A percentile compares a stretch with the other conserved stretches of the same genome.
Conservation (phyloP, 2,888 invertebrate genomes). For the Pristionchus arcanus region DNA sequence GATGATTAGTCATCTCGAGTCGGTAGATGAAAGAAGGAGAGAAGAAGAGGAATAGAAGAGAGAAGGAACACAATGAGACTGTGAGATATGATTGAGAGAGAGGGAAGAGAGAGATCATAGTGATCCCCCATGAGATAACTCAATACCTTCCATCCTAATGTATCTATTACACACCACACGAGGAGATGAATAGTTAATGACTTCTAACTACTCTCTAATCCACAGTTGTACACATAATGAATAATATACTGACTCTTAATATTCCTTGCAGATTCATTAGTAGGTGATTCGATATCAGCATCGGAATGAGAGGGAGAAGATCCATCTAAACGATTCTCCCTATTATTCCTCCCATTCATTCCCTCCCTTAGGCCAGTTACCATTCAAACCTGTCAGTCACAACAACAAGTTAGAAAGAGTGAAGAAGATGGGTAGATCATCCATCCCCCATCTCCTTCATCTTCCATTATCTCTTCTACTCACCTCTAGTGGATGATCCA, state of each 20-base stretch:
- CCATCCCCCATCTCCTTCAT: neutral
- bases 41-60: neutral
- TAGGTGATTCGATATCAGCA: conserved; percentile 23
- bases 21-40: conserved; percentile 47
- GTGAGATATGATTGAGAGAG: conserved; percentile 9
- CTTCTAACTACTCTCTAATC: neutral
- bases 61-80: neutral
- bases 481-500: conserved; percentile 14
- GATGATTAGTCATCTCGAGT: conserved; percentile 50
- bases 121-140: neutral
- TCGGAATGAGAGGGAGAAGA: conserved; percentile 40
- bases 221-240: neutral
- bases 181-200: too few relatives aligned
- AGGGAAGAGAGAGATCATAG: conserved; percentile 16
- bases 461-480: neutral
- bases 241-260: neutral
- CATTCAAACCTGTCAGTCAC: conserved; percentile 24
- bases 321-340: conserved; percentile 30
- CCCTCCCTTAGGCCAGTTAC: neutral
- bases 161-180: too few relatives aligned
- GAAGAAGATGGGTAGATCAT: neutral
- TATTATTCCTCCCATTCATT: conserved; percentile 1
- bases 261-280: neutral
- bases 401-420: neutral
- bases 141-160: neutral